Base-by-base conservation (phyloP, 2,113 vertebrate genomes). In the Poicephalus gulielmi region DNA sequence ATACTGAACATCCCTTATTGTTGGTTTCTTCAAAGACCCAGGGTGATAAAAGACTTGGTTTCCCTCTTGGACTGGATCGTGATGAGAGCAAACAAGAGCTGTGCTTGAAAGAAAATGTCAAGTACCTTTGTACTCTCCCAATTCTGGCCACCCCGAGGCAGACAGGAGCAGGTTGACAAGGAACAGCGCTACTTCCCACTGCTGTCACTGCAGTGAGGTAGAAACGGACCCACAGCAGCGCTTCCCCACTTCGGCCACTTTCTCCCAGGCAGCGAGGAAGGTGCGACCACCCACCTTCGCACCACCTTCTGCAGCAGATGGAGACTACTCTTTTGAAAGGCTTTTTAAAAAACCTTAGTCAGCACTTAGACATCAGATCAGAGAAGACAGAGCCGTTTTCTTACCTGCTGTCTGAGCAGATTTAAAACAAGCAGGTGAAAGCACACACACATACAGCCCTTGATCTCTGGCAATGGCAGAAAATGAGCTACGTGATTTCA, bases 121-220 rank as follows among this genome's bases (percentile, higher is more conserved):
- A 63, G 23, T 41, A 35, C 5, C 13, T 79, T 60, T 64, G 20
- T 12, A 23, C 2, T 67, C 3, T 3, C 5, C 2, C 2, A 7
- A 19, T 79, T 57, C 37, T 59, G 25, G 13, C n/a, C 25, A 53
- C 18, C 6, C 35, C 7, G 43, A 75, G 20, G 46, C 49, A 49
- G 39, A 22, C 2, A 6, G 70, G 22, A 88, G 4, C 17, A 46
- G 57, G 28, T 25, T 93, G 82, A 19, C 22, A n/a, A 35, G 67
- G 28, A 53, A 4, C 1, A 0, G 3, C 17, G 52, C 35, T 10
- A 5, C 20, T 76, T 69, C 33, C 47, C 22, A 28, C 25, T 4
- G 3, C 17, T 1, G 0, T 27, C 44, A n/a, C 5, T 7, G 17
- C 16, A 46, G 11, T 0, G 1, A 0, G 0, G 7, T 5, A 33